Conservation (phyloP, 2,113 vertebrate species). For the Arenaria interpres region DNA sequence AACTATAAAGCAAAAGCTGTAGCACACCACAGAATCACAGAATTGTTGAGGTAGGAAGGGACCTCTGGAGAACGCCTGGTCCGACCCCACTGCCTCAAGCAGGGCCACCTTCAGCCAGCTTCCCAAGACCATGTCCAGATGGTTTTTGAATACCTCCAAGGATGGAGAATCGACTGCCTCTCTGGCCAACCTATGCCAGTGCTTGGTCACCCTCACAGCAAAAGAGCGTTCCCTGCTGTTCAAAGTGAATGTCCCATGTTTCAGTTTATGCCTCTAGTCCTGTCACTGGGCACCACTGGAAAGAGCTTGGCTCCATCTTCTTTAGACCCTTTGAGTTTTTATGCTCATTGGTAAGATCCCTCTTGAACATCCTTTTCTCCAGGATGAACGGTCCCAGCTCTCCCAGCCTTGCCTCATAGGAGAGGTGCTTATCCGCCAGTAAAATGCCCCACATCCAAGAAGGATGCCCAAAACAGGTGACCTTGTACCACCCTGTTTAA, state of each 20-base stretch:
- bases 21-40: background rate
- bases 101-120: background rate
- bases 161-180: background rate
- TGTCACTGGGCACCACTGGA: background rate
- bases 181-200: background rate
- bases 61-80: background rate
- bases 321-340: background rate
- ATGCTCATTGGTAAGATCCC: accelerated
- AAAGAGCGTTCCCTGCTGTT: background rate
- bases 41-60: background rate
- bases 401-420: background rate
- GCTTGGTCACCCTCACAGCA: background rate
- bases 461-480: background rate
- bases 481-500: background rate
- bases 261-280: background rate
- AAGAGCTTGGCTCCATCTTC: background rate
- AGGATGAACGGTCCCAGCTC: background rate
- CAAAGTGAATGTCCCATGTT: background rate
- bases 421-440: background rate
- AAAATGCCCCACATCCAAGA: background rate
- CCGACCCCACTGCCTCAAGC: background rate
- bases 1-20: background rate
- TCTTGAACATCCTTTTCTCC: background rate
- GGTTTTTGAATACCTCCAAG: background rate
- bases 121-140: background rate